A percentile compares a stretch with the other conserved stretches of the same genome.
Conservation (phyloP, 2,113 vertebrate species). For the Gallinago jamesoni region DNA sequence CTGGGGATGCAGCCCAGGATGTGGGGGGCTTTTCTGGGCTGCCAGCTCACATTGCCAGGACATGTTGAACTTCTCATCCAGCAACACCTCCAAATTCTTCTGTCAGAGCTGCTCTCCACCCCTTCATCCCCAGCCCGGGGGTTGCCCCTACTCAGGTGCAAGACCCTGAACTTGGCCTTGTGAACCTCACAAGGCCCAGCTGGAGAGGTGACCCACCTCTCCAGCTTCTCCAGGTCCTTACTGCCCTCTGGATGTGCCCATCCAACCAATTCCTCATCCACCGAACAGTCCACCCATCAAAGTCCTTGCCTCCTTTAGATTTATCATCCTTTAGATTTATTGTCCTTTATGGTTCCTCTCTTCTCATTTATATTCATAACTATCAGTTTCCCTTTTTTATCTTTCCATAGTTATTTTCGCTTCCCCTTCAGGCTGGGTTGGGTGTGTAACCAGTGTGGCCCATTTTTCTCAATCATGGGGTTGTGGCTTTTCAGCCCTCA, state of each 20-base stretch:
- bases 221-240: not conserved
- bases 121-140: not conserved
- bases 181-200: not conserved
- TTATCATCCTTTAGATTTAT: not conserved
- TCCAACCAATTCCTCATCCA: not conserved
- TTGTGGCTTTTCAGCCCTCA: constrained; percentile 40
- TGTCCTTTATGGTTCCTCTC: not conserved
- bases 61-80: not conserved
- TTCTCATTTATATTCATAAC: not conserved
- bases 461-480: not conserved
- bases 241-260: not conserved
- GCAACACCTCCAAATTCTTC: not conserved
- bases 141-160: not conserved
- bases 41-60: not conserved
- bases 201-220: not conserved
- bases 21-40: not conserved
- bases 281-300: not conserved
- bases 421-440: not conserved
- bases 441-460: not conserved
- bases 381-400: not conserved
- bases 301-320: not conserved
- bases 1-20: not conserved
- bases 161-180: not conserved
- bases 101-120: not conserved
- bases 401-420: not conserved